Percentiles rank a stretch among this genome's conserved stretches.
These are phyloP conservation scores for Asarcornis scutulata DNA, from an alignment of 2,113 vertebrate species.

Conservation along the genomic window DNA sequence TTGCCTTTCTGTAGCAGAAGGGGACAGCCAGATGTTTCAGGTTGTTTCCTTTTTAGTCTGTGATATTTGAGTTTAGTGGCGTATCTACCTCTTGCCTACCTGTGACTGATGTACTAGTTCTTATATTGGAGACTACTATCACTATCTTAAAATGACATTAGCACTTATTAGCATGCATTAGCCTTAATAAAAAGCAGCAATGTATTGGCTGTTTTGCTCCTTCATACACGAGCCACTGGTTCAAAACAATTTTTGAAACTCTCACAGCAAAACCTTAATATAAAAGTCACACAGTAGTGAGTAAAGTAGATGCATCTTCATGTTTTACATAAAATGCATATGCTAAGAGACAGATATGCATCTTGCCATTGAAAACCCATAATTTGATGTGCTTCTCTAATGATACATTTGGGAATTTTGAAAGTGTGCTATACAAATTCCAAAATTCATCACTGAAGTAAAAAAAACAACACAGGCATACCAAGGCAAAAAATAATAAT, in stretches of 20 bases:
- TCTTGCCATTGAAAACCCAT: conserved; percentile 12
- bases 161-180: conserved; percentile 66
- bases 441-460: conserved; percentile 5
- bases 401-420: conserved; percentile 13
- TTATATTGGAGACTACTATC: neutral
- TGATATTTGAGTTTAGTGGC: neutral
- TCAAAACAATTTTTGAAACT: conserved; percentile 55
- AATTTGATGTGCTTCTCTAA: conserved; percentile 48
- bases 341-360: conserved; percentile 19
- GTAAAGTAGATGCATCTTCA: conserved; percentile 50
- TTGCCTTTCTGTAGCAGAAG: neutral
- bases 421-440: conserved; percentile 16
- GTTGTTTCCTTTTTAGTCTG: neutral
- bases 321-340: conserved; percentile 68
- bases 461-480: neutral
- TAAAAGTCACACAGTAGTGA: conserved; percentile 43
- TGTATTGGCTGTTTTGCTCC: conserved; percentile 43
- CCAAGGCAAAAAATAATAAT: conserved; percentile 20
- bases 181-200: conserved; percentile 50
- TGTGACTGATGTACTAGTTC: conserved; percentile 1
- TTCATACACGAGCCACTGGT: conserved; percentile 43
- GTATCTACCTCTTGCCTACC: neutral
- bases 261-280: conserved; percentile 11
- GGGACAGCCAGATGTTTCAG: neutral
- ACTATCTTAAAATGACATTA: conserved; percentile 10